Conservation (phyloP, 2,888 invertebrate species). For the Lumbricus terrestris region DNA sequence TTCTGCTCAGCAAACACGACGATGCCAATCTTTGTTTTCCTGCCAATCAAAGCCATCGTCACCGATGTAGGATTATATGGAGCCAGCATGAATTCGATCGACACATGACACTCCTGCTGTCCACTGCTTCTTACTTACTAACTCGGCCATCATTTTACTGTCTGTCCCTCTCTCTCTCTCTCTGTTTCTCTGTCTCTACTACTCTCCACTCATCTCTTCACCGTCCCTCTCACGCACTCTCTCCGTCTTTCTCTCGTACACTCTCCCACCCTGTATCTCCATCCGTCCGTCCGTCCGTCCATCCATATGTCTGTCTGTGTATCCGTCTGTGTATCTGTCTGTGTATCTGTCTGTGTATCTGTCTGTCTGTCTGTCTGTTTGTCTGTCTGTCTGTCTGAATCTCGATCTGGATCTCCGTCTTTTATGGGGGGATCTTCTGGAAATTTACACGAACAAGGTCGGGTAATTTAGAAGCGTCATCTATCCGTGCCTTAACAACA, state of each 20-base stretch:
- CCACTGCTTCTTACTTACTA: not conserved
- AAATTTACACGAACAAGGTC: too few relatives aligned
- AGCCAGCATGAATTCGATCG: not conserved
- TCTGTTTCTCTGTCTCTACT: not conserved
- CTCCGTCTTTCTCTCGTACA: too few relatives aligned
- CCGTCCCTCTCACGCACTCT: too few relatives aligned
- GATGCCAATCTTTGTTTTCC: not conserved
- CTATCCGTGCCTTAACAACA: too few relatives aligned
- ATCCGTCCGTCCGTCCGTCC: too few relatives aligned
- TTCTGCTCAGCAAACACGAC: not conserved
- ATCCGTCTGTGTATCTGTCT: not conserved
- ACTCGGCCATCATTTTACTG: not conserved
- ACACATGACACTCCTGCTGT: not conserved
- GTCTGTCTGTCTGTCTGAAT: too few relatives aligned
- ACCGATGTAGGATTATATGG: not conserved
- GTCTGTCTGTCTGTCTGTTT: too few relatives aligned
- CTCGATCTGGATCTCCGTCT: too few relatives aligned
- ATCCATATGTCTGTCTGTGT: not conserved
- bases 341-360: not conserved
- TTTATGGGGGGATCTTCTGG: too few relatives aligned
- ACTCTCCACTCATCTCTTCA: too few relatives aligned
- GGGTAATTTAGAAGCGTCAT: too few relatives aligned
- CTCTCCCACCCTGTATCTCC: too few relatives aligned
- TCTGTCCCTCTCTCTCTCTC: not conserved
- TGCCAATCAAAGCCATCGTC: not conserved